These are phyloP conservation scores for Leptopterna dolabrata DNA, from an alignment of 2,888 invertebrate species.

Conservation along the genomic window DNA sequence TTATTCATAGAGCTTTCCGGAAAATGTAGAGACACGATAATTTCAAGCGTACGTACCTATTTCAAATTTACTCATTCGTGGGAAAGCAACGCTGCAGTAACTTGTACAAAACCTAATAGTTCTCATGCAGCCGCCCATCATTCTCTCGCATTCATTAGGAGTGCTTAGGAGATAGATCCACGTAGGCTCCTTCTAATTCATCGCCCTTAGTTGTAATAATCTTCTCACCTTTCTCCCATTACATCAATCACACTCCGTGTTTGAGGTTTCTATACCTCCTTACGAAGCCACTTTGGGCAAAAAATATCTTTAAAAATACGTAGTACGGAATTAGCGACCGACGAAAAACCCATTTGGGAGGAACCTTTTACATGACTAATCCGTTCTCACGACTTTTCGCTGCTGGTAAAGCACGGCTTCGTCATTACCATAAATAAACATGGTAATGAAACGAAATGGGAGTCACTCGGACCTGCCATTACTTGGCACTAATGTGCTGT, in stretches of 20 bases:
- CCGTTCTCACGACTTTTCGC: background rate
- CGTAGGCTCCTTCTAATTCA: background rate
- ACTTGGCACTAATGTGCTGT: background rate
- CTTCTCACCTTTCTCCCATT: background rate
- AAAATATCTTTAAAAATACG: background rate
- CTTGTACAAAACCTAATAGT: background rate
- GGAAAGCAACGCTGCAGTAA: background rate
- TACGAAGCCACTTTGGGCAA: background rate
- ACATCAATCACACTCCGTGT: background rate
- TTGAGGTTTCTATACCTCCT: background rate
- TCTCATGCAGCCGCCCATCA: background rate
- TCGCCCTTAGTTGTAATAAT: background rate
- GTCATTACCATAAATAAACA: conserved; percentile 8
- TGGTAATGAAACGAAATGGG: background rate
- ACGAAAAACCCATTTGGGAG: background rate
- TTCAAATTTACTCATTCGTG: background rate
- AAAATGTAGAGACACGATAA: background rate
- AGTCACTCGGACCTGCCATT: background rate
- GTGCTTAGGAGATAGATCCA: background rate
- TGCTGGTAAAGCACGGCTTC: background rate
- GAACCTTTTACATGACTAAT: background rate
- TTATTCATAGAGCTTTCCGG: too few relatives aligned
- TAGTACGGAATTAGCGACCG: background rate
- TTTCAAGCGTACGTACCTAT: background rate
- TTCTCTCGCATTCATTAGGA: background rate